Evolutionary conservation across 1,140 invertebrate genomes (phyloP).

Genomic region (Mamestra configurata): DNA sequence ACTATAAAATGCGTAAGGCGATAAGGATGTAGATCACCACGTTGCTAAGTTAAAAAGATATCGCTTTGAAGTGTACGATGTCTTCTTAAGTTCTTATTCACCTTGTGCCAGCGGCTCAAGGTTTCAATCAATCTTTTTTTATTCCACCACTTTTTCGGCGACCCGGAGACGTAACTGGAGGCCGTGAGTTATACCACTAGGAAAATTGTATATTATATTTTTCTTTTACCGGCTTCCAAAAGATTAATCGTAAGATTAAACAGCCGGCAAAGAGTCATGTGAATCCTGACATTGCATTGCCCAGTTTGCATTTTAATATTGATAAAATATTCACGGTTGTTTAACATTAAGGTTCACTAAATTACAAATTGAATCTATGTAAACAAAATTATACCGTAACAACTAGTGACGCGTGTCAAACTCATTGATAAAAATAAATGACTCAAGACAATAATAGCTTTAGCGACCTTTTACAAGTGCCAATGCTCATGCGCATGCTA

Average conservation of each 20-base stretch:
- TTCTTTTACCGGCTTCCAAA: constrained; percentile 6
- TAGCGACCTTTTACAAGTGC: constrained; percentile 62
- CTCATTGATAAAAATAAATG: constrained; percentile 83
- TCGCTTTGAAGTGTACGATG: constrained; percentile 61
- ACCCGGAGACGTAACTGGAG: constrained; percentile 46
- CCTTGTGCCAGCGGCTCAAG: constrained; percentile 60
- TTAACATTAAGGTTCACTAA: constrained; percentile 52
- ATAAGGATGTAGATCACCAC: constrained; percentile 15
- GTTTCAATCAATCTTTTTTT: constrained; percentile 61
- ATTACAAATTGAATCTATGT: constrained; percentile 57
- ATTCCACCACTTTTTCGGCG: constrained; percentile 52
- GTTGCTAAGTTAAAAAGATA: constrained; percentile 22
- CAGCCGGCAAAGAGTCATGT: not conserved
- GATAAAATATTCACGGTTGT: constrained; percentile 50
- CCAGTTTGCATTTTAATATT: not conserved
- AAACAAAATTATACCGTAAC: constrained; percentile 68
- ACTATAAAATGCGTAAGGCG: not conserved
- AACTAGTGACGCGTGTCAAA: constrained; percentile 72
- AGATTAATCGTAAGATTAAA: constrained; percentile 3
- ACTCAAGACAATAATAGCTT: constrained; percentile 61
- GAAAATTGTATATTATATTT: constrained; percentile 28
- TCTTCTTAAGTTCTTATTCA: constrained; percentile 51
- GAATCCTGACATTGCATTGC: constrained; percentile 25
- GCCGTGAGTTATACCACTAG: constrained; percentile 38
- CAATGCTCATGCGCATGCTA: constrained; percentile 39